Evolutionary conservation across 2,888 invertebrate genomes (phyloP).

Genomic region (Norana najaformis): DNA sequence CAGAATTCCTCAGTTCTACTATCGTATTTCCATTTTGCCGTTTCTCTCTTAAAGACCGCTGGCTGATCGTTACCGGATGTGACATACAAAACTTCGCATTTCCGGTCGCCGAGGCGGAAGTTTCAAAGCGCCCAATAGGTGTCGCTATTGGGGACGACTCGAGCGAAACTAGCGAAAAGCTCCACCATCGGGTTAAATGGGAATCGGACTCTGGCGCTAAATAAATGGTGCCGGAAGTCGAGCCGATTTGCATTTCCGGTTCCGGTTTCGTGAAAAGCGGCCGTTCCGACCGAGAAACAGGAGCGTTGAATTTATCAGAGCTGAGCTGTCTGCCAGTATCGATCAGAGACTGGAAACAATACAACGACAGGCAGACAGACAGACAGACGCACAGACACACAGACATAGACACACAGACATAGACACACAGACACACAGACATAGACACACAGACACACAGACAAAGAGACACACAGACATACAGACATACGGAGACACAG

Average conservation of each 20-base stretch:
- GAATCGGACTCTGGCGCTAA: background rate
- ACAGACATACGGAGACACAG: too few relatives aligned
- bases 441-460: too few relatives aligned
- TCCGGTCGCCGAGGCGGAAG: background rate
- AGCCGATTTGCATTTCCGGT: constrained; percentile 13
- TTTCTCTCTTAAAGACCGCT: background rate
- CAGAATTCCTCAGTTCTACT: background rate
- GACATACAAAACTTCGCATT: background rate
- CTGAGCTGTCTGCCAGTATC: background rate
- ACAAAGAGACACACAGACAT: too few relatives aligned
- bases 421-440: too few relatives aligned
- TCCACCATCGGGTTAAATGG: background rate
- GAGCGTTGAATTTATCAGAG: background rate
- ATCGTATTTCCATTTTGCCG: background rate
- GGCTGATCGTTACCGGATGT: background rate
- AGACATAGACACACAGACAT: too few relatives aligned
- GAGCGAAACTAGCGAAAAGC: background rate
- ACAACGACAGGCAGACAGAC: background rate
- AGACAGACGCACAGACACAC: background rate
- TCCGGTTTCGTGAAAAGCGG: background rate
- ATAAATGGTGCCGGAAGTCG: background rate
- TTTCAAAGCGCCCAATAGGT: background rate
- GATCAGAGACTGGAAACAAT: background rate
- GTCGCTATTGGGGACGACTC: background rate
- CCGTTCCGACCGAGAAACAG: background rate